Evolutionary conservation across 1,140 invertebrate genomes (phyloP), one percentile per base, ranked within the genome.

Genomic region (Pararge aegeria): DNA sequence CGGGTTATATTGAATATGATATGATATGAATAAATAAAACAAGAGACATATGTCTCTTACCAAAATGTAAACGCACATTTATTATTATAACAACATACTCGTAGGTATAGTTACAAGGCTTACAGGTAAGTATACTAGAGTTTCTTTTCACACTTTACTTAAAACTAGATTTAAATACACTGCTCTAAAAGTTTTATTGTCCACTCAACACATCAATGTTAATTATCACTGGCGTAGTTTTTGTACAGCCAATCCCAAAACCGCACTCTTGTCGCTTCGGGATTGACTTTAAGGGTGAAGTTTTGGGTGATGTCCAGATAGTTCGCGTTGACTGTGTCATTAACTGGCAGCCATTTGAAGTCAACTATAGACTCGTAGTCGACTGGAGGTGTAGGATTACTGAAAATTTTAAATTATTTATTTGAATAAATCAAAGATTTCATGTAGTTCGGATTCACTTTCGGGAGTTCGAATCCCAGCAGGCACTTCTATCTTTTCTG

Each of bases 171-270:
- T 65, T 65, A 52, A 61, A 55, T 48, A 61, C 54, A 64, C 20
- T 64, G 44, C 61, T 20, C 18, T 42, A 20, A 37, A 24, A 18
- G 15, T 27, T 18, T 44, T 50, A 9, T 20, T 59, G 44, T 60
- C 9, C 54, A 56, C 53, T 18, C 42, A 27, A 21, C n/a, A 53
- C 6, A 12, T n/a, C n/a, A n/a, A n/a, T n/a, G n/a, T n/a, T n/a
- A 15, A 5, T 49, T 16, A 16, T 61, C 5, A 16, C 54, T 66
- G 18, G 46, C 80, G 55, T 81, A 93, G 58, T 92, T 91, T 40
- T 91, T 85, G 71, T 92, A 93, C 21, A 93, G 84, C 74, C 91
- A 86, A 72, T 93, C 91, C 92, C 92, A 93, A 70, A 93, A 93
- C 2, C 76, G 80, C 13, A 92, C 83, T 37, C 92, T 80, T 55